phyloP scores from a whole-genome alignment of 2,113 vertebrate genomes.

The Forbesichthys papilliferus region DNA sequence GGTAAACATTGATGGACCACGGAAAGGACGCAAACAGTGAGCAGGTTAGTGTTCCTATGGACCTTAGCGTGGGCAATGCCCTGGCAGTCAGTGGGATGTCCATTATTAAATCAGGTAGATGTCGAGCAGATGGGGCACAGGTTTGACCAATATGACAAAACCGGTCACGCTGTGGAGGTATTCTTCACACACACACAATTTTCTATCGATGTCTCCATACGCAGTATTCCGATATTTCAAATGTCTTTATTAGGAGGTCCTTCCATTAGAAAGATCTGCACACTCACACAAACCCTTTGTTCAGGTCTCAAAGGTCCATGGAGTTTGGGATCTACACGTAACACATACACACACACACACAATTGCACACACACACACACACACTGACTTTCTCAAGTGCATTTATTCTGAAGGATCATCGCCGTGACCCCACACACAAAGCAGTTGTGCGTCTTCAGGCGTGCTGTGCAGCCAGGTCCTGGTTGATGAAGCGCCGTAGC shows the following conservation, averaged over 20 bases:
- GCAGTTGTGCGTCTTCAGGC: constrained; percentile 57
- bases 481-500: constrained; percentile 94
- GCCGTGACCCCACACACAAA: constrained; percentile 11
- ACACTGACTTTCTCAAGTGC: constrained; percentile 31
- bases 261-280: constrained; percentile 40
- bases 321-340: constrained; percentile 43
- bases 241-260: constrained; percentile 54
- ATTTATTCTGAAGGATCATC: neutral
- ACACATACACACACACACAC: constrained; percentile 21
- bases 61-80: constrained; percentile 53
- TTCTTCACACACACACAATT: constrained; percentile 56
- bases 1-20: constrained; percentile 33
- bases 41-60: constrained; percentile 42
- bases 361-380: constrained; percentile 37
- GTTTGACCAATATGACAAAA: constrained; percentile 55
- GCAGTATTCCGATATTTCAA: constrained; percentile 44
- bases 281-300: constrained; percentile 26
- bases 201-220: constrained; percentile 47
- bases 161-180: constrained; percentile 68
- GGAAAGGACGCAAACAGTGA: constrained; percentile 26
- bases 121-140: constrained; percentile 27
- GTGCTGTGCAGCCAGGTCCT: constrained; percentile 86
- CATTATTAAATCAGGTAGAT: constrained; percentile 53
- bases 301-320: constrained; percentile 43
- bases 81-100: constrained; percentile 56